Base-by-base conservation (phyloP, 2,888 invertebrate species). In the Drosophila colorata region DNA sequence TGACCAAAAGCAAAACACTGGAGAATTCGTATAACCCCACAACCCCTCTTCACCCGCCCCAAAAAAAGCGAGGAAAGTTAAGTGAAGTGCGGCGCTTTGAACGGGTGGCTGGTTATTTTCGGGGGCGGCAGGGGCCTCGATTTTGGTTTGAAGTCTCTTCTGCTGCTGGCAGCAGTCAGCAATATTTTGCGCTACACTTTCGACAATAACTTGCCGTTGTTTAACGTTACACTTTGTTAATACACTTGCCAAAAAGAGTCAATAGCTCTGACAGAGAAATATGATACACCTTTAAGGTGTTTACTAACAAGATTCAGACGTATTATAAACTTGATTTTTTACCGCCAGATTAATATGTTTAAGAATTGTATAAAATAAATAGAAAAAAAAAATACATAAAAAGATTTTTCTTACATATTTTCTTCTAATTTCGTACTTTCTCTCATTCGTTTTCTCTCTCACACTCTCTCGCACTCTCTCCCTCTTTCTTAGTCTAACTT, bases 1-100 rank as follows among this genome's bases (percentile, higher is more conserved):
- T 84, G 84, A 87, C 84, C 84, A 75, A 87, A 82, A 80, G 77
- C 78, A 84, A 80, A 82, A 84, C 87, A 84, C 86, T 87, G 78
- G 80, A 78, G 87, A 82, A 68, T 84, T 84, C 71, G 44, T 41
- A 65, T 59, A 33, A 13, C 56, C 41, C 49, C 57, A 47, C 55
- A 18, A 23, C 37, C 28, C 23, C n/a, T 23, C 41, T 18, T 14
- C 13, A n/a, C n/a, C 11, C 31, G 5, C 51, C 44, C 51, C 41
- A 31, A 35, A 18, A 25, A 23, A 40, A 48, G 46, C 38, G 33
- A 13, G 33, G 73, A 73, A 80, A 84, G 83, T 85, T 82, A 76
- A 83, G 74, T 83, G 78, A 82, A 86, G 84, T 83, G 74, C 77
- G 83, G 66, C 77, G 86, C 78, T 80, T 55, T 67, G 56, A 68